Conservation (phyloP, 2,888 invertebrate genomes). For the Aphidius colemani region DNA sequence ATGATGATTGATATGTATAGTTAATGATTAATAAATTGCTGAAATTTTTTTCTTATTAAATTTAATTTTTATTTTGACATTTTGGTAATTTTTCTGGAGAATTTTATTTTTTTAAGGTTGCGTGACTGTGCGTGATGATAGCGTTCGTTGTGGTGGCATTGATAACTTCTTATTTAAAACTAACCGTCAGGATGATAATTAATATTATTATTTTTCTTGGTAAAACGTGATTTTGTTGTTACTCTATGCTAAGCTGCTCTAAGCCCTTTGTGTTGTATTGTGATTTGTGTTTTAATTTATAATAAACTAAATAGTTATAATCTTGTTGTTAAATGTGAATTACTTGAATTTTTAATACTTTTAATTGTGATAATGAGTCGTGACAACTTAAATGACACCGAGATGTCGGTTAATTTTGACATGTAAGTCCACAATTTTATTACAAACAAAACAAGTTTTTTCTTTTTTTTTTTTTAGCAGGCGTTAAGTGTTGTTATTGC, state of each 20-base stretch:
- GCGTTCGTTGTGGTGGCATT: conserved; percentile 35
- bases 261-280: conserved; percentile 7
- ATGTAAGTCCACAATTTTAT: conserved; percentile 43
- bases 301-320: conserved; percentile 23
- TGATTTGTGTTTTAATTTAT: conserved; percentile 21
- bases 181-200: conserved; percentile 37
- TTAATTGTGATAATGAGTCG: conserved; percentile 37
- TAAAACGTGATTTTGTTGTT: too few relatives aligned
- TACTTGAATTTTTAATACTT: neutral
- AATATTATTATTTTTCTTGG: conserved; percentile 17
- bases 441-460: neutral
- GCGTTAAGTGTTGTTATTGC: neutral
- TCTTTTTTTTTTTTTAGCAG: neutral
- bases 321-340: too few relatives aligned
- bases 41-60: too few relatives aligned
- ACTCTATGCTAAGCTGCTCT: too few relatives aligned
- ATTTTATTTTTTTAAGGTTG: neutral
- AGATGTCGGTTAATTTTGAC: conserved; percentile 45
- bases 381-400: conserved; percentile 46
- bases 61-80: too few relatives aligned
- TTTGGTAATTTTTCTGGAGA: too few relatives aligned
- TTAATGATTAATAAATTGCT: too few relatives aligned
- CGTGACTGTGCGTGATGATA: neutral
- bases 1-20: too few relatives aligned
- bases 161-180: conserved; percentile 38